phyloP scores from a whole-genome alignment of 92 coral and sea anemone genomes.

The Epizoanthus rinbou region DNA sequence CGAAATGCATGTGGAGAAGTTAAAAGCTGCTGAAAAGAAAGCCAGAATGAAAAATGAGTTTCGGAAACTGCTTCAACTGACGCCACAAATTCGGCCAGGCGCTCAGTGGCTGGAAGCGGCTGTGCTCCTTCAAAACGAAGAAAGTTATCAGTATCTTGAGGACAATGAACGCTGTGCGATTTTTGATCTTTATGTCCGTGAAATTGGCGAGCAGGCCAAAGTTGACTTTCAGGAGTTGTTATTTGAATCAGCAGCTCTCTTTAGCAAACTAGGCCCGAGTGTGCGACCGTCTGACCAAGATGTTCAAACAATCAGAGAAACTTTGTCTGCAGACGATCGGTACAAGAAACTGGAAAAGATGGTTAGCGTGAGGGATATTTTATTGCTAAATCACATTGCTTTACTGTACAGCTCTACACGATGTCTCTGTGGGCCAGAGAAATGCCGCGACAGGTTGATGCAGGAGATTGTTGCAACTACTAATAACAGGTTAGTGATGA shows the following conservation, averaged over 20 bases:
- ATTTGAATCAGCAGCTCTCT: slow-evolving; percentile 94
- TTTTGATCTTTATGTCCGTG: slow-evolving; percentile 85
- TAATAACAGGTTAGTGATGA: slow-evolving; percentile 80
- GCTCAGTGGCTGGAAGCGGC: slow-evolving; percentile 91
- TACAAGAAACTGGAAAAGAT: slow-evolving; percentile 88
- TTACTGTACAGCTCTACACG: slow-evolving; percentile 89
- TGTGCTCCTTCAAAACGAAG: slow-evolving; percentile 85
- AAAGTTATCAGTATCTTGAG: slow-evolving; percentile 87
- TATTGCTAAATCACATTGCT: slow-evolving; percentile 94
- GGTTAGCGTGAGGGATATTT: slow-evolving; percentile 80
- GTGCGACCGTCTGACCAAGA: slow-evolving; percentile 86
- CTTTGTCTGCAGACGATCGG: slow-evolving; percentile 84
- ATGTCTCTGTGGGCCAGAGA: slow-evolving; percentile 93
- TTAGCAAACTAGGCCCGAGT: slow-evolving; percentile 82
- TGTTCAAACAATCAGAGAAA: slow-evolving; percentile 79
- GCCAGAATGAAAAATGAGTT: slow-evolving; percentile 91
- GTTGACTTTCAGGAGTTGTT: slow-evolving; percentile 94
- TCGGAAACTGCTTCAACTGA: slow-evolving; percentile 85
- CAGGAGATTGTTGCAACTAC: slow-evolving; percentile 98
- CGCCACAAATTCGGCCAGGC: slow-evolving; percentile 97
- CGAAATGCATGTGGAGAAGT: slow-evolving; percentile 78
- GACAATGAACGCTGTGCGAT: slow-evolving; percentile 78
- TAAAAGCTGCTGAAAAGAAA: slow-evolving; percentile 90
- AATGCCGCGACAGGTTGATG: slow-evolving; percentile 94
- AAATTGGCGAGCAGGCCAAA: slow-evolving; percentile 89